Evolutionary conservation across 2,888 invertebrate species (phyloP).

Genomic region (Sclerodermus sp.): DNA sequence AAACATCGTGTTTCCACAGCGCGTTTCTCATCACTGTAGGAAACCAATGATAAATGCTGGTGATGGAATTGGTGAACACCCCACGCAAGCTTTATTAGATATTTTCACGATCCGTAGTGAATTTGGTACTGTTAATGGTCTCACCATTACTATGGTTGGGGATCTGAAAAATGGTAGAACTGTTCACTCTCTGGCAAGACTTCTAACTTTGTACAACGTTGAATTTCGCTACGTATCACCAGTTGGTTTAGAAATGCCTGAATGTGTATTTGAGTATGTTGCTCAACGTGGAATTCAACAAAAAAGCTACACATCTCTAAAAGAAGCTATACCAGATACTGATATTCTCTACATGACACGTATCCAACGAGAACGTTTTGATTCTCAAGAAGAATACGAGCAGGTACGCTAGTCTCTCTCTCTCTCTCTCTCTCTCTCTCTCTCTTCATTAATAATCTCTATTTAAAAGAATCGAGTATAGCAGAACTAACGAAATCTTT

Average conservation of each 20-base stretch:
- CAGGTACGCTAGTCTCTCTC: conserved; percentile 63
- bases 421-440: no score
- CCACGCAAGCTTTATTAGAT: conserved; percentile 96
- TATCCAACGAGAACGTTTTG: conserved; percentile 93
- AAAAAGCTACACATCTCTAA: conserved; percentile 71
- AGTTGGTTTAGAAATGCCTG: conserved; percentile 85
- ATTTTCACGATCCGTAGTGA: conserved; percentile 98
- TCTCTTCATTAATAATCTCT: no score
- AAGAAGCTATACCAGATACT: conserved; percentile 86
- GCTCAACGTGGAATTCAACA: conserved; percentile 78
- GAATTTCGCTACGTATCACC: conserved; percentile 92
- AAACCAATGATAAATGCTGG: conserved; percentile 98
- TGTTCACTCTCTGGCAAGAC: conserved; percentile 93
- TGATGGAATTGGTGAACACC: conserved; percentile 96
- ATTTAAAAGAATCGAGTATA: no score
- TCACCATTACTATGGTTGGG: conserved; percentile 97
- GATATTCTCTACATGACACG: conserved; percentile 99
- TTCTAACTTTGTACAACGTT: conserved; percentile 92
- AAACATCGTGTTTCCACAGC: conserved; percentile 59
- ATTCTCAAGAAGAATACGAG: conserved; percentile 80
- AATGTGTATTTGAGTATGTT: conserved; percentile 79
- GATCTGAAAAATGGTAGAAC: conserved; percentile 97
- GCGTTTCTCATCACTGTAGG: conserved; percentile 78
- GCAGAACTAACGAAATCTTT: no score
- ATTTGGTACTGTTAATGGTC: conserved; percentile 96